Conservation (phyloP, 2,888 invertebrate genomes). For the Clivina fossor region DNA sequence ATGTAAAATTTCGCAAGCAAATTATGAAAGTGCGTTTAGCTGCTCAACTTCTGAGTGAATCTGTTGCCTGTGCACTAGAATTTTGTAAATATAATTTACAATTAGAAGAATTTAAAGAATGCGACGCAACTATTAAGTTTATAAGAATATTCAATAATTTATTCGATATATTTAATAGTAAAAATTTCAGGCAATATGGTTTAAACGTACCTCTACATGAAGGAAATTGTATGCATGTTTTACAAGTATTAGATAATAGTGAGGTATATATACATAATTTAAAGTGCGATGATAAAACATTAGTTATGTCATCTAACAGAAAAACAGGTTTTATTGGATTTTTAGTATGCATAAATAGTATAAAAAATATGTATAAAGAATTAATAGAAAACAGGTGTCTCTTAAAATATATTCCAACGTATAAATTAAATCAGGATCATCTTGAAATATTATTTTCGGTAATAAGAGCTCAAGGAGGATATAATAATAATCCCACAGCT, state of each 20-base stretch:
- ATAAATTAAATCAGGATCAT: conserved; percentile 40
- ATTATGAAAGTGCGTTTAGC: conserved; percentile 33
- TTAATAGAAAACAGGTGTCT: not conserved
- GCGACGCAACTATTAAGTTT: conserved; percentile 38
- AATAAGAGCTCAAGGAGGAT: conserved; percentile 36
- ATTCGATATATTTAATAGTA: conserved; percentile 42
- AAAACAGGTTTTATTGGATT: conserved; percentile 25
- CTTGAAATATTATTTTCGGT: conserved; percentile 39
- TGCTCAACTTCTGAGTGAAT: conserved; percentile 30
- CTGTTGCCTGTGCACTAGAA: conserved; percentile 41
- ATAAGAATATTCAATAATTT: conserved; percentile 38
- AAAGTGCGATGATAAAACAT: not conserved
- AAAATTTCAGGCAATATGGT: conserved; percentile 32
- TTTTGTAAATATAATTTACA: conserved; percentile 37
- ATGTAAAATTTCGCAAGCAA: conserved; percentile 34
- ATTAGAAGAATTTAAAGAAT: conserved; percentile 37
- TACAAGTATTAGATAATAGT: conserved; percentile 2
- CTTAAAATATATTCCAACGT: conserved; percentile 36
- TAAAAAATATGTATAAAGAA: conserved; percentile 12
- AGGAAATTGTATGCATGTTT: conserved; percentile 20
- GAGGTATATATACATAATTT: conserved; percentile 13
- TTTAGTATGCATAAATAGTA: conserved; percentile 12
- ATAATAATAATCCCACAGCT: conserved; percentile 39
- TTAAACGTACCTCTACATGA: conserved; percentile 33
- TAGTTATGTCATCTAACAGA: not conserved